These are phyloP conservation scores for Apis laboriosa DNA, from an alignment of 1,140 invertebrate genomes.

Conservation along the genomic window DNA sequence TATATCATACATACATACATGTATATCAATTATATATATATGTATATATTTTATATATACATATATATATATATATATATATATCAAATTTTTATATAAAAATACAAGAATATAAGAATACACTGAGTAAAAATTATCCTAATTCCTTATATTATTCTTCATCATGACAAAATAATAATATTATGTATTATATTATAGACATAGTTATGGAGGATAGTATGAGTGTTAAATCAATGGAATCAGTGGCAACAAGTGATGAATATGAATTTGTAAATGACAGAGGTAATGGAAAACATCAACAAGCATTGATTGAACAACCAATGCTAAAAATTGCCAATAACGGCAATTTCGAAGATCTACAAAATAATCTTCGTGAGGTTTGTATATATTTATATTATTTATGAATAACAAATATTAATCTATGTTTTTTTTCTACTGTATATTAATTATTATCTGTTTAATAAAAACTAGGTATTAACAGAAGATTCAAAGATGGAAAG, in stretches of 20 bases:
- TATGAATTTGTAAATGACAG: constrained; percentile 88
- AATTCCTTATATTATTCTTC: not conserved
- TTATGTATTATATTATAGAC: constrained; percentile 55
- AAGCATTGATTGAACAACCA: constrained; percentile 81
- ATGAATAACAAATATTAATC: not conserved
- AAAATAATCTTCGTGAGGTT: constrained; percentile 88
- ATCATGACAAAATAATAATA: not conserved
- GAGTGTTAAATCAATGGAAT: constrained; percentile 90
- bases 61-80: not conserved
- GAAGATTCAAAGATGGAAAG: constrained; percentile 79
- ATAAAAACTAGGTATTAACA: constrained; percentile 71
- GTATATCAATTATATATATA: accelerated
- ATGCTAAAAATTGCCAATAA: constrained; percentile 88
- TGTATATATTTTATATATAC: accelerated
- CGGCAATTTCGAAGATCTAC: constrained; percentile 87
- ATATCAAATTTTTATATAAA: not conserved
- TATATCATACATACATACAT: not conserved
- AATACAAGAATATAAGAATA: not conserved
- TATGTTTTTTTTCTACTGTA: not conserved
- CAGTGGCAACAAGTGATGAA: constrained; percentile 90
- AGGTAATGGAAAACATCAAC: constrained; percentile 74
- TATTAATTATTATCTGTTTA: constrained; percentile 5
- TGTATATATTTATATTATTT: not conserved
- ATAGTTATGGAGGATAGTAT: constrained; percentile 89
- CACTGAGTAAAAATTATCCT: not conserved